Evolutionary conservation across 2,797 vertebrate species (phyloP).

Genomic region (Galagoides demidoff): DNA sequence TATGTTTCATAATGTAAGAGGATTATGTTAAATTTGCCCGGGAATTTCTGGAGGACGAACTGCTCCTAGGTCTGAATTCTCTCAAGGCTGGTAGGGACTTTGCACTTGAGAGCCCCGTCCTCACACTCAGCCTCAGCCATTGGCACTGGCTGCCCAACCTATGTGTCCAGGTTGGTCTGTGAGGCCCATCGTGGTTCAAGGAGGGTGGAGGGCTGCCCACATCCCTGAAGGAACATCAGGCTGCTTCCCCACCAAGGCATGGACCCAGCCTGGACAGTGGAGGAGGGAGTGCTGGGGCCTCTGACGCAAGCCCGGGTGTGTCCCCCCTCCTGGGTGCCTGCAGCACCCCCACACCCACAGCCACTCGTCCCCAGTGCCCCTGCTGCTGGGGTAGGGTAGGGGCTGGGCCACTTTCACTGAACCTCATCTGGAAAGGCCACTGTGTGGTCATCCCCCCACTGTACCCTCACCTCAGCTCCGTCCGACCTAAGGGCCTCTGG

Average conservation of each 20-base stretch:
- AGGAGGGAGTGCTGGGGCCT: neutral
- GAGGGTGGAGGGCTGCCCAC: too few relatives aligned
- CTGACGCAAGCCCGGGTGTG: neutral
- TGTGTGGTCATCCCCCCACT: neutral
- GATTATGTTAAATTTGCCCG: neutral
- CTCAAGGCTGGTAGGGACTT: accelerated
- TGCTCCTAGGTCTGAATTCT: neutral
- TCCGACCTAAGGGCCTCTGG: neutral
- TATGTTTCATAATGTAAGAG: neutral
- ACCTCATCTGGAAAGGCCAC: neutral
- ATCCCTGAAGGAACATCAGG: accelerated
- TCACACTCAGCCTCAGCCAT: accelerated
- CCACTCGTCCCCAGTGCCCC: neutral
- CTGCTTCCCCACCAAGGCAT: neutral
- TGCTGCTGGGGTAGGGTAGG: neutral
- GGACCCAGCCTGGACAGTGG: neutral
- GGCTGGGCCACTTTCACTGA: neutral
- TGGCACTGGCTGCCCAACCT: neutral
- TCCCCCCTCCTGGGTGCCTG: neutral
- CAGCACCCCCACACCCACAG: neutral
- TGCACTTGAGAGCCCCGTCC: neutral
- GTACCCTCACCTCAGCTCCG: neutral
- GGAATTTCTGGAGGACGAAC: neutral
- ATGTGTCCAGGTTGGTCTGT: accelerated
- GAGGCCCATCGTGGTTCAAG: neutral